Conservation (phyloP, 2,888 invertebrate species). For the Stegophylla sp. region DNA sequence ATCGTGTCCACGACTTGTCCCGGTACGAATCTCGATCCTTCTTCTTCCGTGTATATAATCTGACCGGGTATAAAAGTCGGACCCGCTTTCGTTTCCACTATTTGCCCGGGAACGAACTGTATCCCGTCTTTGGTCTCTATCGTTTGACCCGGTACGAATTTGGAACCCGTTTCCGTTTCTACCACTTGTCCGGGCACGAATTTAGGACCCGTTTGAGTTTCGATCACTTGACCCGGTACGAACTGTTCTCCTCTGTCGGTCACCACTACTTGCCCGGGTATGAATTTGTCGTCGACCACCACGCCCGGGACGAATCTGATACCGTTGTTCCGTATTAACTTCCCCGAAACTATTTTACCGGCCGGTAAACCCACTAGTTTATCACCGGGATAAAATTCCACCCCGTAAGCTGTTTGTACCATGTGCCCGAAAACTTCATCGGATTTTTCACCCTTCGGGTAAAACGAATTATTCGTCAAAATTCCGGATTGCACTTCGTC, state of each 20-base stretch:
- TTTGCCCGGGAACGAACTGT: conserved; percentile 80
- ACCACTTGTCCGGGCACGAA: conserved; percentile 82
- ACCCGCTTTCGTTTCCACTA: conserved; percentile 76
- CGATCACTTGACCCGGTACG: conserved; percentile 76
- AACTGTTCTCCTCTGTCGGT: conserved; percentile 76
- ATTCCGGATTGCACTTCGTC: conserved; percentile 61
- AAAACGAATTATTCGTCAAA: conserved; percentile 58
- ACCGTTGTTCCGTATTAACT: conserved; percentile 71
- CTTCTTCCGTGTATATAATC: conserved; percentile 73
- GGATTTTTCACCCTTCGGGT: conserved; percentile 62
- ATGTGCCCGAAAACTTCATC: conserved; percentile 72
- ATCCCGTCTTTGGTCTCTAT: conserved; percentile 75
- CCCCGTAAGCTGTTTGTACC: conserved; percentile 72
- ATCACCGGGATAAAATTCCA: conserved; percentile 73
- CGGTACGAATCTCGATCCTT: conserved; percentile 71
- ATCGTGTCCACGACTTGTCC: conserved; percentile 78
- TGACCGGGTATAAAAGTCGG: conserved; percentile 81
- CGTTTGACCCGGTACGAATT: conserved; percentile 77
- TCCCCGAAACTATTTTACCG: conserved; percentile 72
- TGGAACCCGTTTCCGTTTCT: conserved; percentile 72
- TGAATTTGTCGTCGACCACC: conserved; percentile 73
- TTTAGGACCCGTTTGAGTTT: conserved; percentile 73
- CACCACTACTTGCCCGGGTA: conserved; percentile 75
- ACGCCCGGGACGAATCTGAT: conserved; percentile 75
- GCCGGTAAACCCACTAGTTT: conserved; percentile 67